Base-by-base conservation (phyloP, 2,888 invertebrate species). In the Apotomis turbidana region DNA sequence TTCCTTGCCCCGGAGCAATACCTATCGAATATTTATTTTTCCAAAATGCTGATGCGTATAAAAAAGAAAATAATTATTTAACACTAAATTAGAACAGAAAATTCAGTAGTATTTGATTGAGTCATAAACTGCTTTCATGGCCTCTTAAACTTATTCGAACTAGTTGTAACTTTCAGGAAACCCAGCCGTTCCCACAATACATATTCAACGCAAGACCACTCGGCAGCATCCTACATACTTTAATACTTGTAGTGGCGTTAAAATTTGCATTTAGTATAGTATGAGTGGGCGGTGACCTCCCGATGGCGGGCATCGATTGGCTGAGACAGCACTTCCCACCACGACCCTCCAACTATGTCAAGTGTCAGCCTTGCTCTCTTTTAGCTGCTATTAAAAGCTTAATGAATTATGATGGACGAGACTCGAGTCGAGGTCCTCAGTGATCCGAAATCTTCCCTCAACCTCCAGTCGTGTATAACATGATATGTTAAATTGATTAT, bases 361-460 rank as follows among this genome's bases (percentile, higher is more conserved):
- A 93, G 93, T 85, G 86, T 78, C 86, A 91, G 90, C 93, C 93
- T 93, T 92, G 93, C 89, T 90, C 93, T 88, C 89, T 86, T 92
- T 93, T 82, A 82, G 78, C 78, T 78, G 85, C 90, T 92, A 90
- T 90, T 92, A 91, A 92, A 90, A 91, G 89, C 91, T 85, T 92
- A 89, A 91, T 90, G 90, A 90, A 89, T 89, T 87, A 89, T 85
- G 85, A 87, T 89, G 86, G 84, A 87, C 82, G 84, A 86, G 80
- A 79, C 83, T 87, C 78, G 78, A 84, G 78, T 77, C 27, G 74
- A 75, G 77, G 76, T 79, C 80, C 81, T 81, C 77, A 77, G 76
- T 77, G 77, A 71, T 75, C 79, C 80, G 76, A 78, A 81, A 79
- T 79, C 68, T 36, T 41, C 27, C 63, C 36, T 49, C 44, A 55